phyloP scores from a whole-genome alignment of 1,140 invertebrate genomes.

The Calliphora vicina region DNA sequence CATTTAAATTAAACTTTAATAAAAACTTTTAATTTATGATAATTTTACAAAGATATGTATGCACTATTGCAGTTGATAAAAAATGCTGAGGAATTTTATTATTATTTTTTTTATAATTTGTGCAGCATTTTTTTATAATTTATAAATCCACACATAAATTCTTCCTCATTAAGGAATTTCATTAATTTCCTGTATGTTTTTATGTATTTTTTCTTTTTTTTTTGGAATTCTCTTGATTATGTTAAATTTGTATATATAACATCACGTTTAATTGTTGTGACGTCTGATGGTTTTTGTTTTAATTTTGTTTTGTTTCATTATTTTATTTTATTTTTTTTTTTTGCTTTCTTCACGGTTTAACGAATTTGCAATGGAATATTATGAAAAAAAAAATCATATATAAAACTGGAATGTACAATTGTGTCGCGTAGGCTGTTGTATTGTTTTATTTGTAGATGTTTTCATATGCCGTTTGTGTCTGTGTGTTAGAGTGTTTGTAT shows the following conservation, averaged over 20 bases:
- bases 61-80: no score
- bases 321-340: background rate
- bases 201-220: background rate
- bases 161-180: no score
- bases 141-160: no score
- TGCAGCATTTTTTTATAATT: no score
- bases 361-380: background rate
- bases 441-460: background rate
- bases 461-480: background rate
- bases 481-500: background rate
- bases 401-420: background rate
- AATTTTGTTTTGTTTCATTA: background rate
- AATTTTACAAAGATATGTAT: no score
- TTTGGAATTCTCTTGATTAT: background rate
- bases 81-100: no score
- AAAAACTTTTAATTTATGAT: no score
- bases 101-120: no score
- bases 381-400: background rate
- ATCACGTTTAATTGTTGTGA: background rate
- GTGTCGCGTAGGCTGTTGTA: background rate
- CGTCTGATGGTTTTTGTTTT: background rate
- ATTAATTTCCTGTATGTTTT: no score
- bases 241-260: background rate
- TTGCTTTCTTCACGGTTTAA: background rate
- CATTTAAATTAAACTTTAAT: no score